Evolutionary conservation across 2,888 invertebrate genomes (phyloP), one percentile per base, ranked within the genome.

Genomic region (Eupithecia subumbrata): DNA sequence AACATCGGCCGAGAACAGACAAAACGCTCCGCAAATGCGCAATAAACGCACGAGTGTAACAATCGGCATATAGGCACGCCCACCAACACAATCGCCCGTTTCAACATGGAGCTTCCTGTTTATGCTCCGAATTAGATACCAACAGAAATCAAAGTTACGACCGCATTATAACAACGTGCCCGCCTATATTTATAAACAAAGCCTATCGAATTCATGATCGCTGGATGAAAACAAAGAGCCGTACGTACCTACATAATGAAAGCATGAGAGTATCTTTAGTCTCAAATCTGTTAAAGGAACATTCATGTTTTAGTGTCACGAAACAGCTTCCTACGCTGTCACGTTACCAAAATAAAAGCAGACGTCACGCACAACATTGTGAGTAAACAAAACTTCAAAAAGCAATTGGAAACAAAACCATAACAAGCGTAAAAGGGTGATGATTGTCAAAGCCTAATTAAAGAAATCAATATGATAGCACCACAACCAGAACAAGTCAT

Each of bases 101-200:
- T 89, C 86, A 84, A 89, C 87, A 89, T 83, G 86, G 81, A 84
- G 85, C 88, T 92, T 93, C 94, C 94, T 92, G 93, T 92, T 88
- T 91, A 88, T 82, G 84, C 79, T 80, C 83, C 82, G 76, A 84
- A 83, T 84, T 84, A 84, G 84, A 78, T 78, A 78, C 81, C 25
- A 40, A 82, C 82, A 84, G 79, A 83, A 84, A 85, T 82, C 80
- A 72, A 71, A 74, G 67, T 67, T 72, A 68, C 63, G 63, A 69
- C 69, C 40, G 16, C 71, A 60, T 56, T 43, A 69, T 73, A 64
- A 69, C 69, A 74, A 75, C 43, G 69, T 71, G 56, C 45, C 37
- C 69, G 63, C 37, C 45, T 72, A 43, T 75, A 73, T 78, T 78
- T 79, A 69, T 78, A 78, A 81, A 80, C 75, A 79, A 60, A 22